A percentile compares a stretch with the other conserved stretches of the same genome.
Evolutionary conservation across 2,113 vertebrate genomes (phyloP).

Genomic region (Sphyrna mokarran): DNA sequence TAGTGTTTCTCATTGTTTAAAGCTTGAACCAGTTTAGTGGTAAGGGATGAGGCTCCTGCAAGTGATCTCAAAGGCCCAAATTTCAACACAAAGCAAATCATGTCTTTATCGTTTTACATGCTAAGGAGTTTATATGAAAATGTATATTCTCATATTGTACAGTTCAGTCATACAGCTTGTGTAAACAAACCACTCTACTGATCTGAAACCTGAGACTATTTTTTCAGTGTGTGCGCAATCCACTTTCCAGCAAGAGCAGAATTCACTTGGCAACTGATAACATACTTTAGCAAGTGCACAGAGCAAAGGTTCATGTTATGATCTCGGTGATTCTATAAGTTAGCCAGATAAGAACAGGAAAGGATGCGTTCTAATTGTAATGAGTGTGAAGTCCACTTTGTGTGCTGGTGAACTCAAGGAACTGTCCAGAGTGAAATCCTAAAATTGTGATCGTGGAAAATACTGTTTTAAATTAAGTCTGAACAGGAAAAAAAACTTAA

Average conservation of each 20-base stretch:
- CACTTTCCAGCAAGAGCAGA: background rate
- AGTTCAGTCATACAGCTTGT: background rate
- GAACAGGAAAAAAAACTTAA: background rate
- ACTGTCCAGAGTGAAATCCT: background rate
- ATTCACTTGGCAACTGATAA: background rate
- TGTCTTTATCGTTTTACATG: background rate
- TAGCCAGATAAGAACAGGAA: background rate
- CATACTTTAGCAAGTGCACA: background rate
- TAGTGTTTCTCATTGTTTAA: too few relatives aligned
- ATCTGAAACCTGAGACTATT: background rate
- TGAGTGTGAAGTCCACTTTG: background rate
- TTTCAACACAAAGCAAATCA: background rate
- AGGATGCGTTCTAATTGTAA: background rate
- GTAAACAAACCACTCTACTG: background rate
- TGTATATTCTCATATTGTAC: background rate
- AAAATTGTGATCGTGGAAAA: background rate
- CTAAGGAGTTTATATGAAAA: background rate
- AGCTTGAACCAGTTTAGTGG: background rate
- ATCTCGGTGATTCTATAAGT: background rate
- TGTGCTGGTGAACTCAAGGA: background rate
- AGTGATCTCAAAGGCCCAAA: too few relatives aligned
- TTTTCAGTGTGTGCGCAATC: background rate
- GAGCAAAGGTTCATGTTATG: background rate
- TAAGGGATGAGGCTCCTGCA: background rate
- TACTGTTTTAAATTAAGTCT: background rate